Evolutionary conservation across 2,113 vertebrate genomes (phyloP), one percentile per base, ranked within the genome.

Genomic region (Carlito syrichta): DNA sequence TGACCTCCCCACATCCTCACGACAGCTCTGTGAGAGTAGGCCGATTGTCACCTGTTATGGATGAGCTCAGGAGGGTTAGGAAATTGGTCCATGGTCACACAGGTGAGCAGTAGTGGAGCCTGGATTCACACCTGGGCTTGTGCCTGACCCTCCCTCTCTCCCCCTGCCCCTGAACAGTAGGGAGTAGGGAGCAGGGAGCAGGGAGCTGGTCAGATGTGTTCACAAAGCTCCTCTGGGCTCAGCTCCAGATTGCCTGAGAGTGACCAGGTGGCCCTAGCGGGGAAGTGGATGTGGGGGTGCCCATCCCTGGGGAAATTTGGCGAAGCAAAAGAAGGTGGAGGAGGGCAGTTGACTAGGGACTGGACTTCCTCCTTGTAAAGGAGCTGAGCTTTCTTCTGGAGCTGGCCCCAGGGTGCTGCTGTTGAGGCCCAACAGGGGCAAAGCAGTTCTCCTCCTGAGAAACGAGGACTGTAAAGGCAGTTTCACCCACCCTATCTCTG

Each of bases 81-180:
- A 0, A 8, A 40, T 0, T 11, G 3, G 38, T 16, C 13, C 0
- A 45, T n/a, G 38, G 22, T 16, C 38, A 35, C 38, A 13, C 0
- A 2, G 27, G 48, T 25, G n/a, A n/a, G n/a, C 63, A 45, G 35
- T 0, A 2, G 8, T 20, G 17, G 30, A 35, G 12, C 6, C 32
- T 0, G 3, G 38, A 9, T 73, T 25, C 54, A 16, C 23, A 54
- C 7, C 54, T 16, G 23, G 25, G 43, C 12, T 6, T 27, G 4
- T 23, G 17, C 74, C 30, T 38, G 74, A 9, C 9, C 13, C 30
- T 23, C 12, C 25, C 38, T 8, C 16, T 32, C 3, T 1, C 3
- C 6, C 23, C 16, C 14, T 19, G n/a, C 20, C 35, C 25, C 19
- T 1, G 10, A 30, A 8, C 27, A 14, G 40, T 52, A 25, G 10